These are phyloP conservation scores for Chymomyza costata DNA, from an alignment of 1,140 invertebrate species.

Conservation along the genomic window DNA sequence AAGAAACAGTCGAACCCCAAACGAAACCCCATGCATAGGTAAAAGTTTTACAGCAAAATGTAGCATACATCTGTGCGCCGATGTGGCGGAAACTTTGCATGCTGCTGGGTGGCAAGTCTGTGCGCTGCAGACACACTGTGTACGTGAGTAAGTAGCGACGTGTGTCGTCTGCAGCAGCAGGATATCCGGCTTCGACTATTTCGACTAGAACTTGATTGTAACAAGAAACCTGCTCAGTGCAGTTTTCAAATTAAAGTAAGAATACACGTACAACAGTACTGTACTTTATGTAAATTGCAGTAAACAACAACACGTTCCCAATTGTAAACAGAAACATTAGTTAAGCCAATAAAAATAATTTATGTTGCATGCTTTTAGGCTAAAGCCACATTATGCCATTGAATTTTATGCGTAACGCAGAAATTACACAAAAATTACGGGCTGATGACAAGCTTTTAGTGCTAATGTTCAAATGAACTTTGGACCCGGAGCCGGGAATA, in stretches of 20 bases:
- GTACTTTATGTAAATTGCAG: no score
- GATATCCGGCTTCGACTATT: conserved; percentile 65
- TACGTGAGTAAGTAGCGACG: conserved; percentile 11
- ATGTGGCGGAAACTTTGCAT: conserved; percentile 40
- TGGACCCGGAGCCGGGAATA: conserved; percentile 28
- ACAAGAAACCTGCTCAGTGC: no score
- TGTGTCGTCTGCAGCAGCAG: conserved; percentile 54
- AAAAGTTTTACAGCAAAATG: conserved; percentile 47
- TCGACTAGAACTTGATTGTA: no score
- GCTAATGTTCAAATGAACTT: conserved; percentile 49
- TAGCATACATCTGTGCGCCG: conserved; percentile 21
- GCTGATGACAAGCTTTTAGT: conserved; percentile 64
- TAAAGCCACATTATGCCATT: conserved; percentile 33
- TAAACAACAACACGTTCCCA: not conserved
- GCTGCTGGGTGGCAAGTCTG: conserved; percentile 38
- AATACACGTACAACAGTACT: no score
- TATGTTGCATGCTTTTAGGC: conserved; percentile 62
- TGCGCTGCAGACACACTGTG: conserved; percentile 31
- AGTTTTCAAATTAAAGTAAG: no score
- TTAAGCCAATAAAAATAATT: conserved; percentile 47
- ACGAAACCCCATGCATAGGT: conserved; percentile 36
- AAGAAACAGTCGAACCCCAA: conserved; percentile 10
- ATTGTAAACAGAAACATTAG: conserved; percentile 64
- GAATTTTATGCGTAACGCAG: conserved; percentile 52
- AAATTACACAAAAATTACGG: conserved; percentile 44